Evolutionary conservation across 2,888 invertebrate genomes (phyloP).

Genomic region (Apamea epomidion): DNA sequence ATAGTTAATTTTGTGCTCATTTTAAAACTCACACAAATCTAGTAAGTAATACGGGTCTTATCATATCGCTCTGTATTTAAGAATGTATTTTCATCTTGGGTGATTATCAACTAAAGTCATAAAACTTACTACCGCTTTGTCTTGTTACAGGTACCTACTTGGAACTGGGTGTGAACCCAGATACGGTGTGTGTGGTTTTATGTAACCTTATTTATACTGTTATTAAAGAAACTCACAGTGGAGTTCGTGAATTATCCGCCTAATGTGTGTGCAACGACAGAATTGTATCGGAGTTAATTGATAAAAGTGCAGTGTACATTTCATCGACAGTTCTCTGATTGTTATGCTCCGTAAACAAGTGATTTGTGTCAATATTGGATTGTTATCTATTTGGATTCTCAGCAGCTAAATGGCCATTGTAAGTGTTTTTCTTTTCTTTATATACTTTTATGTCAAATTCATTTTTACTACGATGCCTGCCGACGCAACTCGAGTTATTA

Average conservation of each 20-base stretch:
- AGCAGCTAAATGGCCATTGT: constrained; percentile 84
- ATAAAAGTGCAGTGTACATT: constrained; percentile 82
- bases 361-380: constrained; percentile 86
- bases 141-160: constrained; percentile 90
- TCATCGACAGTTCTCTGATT: constrained; percentile 73
- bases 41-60: constrained; percentile 81
- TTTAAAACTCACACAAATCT: constrained; percentile 77
- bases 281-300: constrained; percentile 78
- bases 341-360: constrained; percentile 82
- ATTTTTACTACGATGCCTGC: constrained; percentile 13
- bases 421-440: constrained; percentile 73
- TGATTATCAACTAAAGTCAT: constrained; percentile 70
- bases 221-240: constrained; percentile 80
- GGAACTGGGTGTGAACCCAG: constrained; percentile 89
- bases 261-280: constrained; percentile 74
- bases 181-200: constrained; percentile 89
- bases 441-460: constrained; percentile 44
- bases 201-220: constrained; percentile 86
- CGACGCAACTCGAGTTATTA: not conserved
- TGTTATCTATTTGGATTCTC: constrained; percentile 82
- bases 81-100: constrained; percentile 62
- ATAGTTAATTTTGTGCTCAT: constrained; percentile 84
- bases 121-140: constrained; percentile 87
- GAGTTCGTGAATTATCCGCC: constrained; percentile 73
- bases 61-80: constrained; percentile 64